Percentiles rank a stretch among this genome's conserved stretches.
Conservation (phyloP, 2,888 invertebrate genomes). For the Falcaria lacertinaria region DNA sequence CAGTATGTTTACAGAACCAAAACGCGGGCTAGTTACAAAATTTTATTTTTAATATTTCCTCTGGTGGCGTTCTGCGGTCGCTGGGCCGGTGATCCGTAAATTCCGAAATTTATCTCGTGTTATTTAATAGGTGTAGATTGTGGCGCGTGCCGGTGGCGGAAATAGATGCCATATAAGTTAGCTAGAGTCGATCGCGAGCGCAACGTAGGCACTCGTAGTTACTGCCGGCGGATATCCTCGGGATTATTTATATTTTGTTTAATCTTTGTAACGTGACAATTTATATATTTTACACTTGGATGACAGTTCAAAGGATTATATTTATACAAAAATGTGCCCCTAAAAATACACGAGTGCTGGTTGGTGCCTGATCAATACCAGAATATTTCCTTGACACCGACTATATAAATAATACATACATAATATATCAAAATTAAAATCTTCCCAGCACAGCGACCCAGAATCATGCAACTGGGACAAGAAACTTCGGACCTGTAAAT, state of each 20-base stretch:
- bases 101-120: conserved; percentile 43
- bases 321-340: too few species aligned
- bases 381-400: too few species aligned
- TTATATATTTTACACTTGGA: not conserved
- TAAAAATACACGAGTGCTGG: too few species aligned
- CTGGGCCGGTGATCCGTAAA: conserved; percentile 20
- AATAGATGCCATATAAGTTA: conserved; percentile 25
- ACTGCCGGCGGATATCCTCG: not conserved
- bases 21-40: conserved; percentile 1
- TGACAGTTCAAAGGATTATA: too few species aligned
- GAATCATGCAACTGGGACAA: too few species aligned
- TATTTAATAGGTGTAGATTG: conserved; percentile 57
- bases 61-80: conserved; percentile 3
- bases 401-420: too few species aligned
- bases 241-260: not conserved
- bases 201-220: too few species aligned
- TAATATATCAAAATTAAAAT: too few species aligned
- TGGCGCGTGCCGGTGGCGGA: conserved; percentile 43
- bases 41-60: conserved; percentile 12
- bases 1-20: conserved; percentile 1
- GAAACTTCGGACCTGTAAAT: too few species aligned
- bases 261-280: not conserved
- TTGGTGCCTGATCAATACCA: too few species aligned
- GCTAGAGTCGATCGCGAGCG: not conserved
- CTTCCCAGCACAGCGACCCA: too few species aligned